Evolutionary conservation across 2,888 invertebrate genomes (phyloP), one percentile per base, ranked within the genome.

Genomic region (Synanthedon tipuliformis): DNA sequence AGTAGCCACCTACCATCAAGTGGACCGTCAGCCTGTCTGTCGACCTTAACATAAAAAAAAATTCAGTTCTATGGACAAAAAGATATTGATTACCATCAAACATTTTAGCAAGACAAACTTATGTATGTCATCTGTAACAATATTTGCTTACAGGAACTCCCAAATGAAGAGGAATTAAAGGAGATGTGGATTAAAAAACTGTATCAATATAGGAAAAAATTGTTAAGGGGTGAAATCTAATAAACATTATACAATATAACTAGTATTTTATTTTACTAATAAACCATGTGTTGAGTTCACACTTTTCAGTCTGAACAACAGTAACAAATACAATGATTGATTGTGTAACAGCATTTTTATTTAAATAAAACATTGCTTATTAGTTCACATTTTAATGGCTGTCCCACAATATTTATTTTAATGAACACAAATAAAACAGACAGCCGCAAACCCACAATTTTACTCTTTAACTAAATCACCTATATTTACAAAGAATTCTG

Each of bases 131-230:
- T 40, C 7, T 34, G 34, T 1, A 34, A 34, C 34, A 34, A 34
- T 10, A 10, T 34, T 34, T 34, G 59, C 53, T 89, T 89, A 54
- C 74, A 94, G 94, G 90, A 92, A 68, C 88, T 92, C 65, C 88
- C 90, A 51, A 90, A 90, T 74, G 91, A 91, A 70, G 92, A 91
- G 60, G 88, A 89, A 52, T 87, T 92, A 55, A 89, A 90, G 66
- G 93, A 94, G 59, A 92, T 92, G 82, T 94, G 94, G 94, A 89
- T 93, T 40, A 92, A 91, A 64, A 92, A 92, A 66, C 77, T 92
- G 2, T 91, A 89, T 64, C 88, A 88, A 50, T 89, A 90, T 59
- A 88, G 92, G 53, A 92, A 92, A 61, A 92, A 90, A 73, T 90
- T 90, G 69, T 73, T 90, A 45, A 80, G 78, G 63, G 91, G 82